phyloP scores from a whole-genome alignment of 92 coral and sea anemone genomes.

The Micromussa lordhowensis region DNA sequence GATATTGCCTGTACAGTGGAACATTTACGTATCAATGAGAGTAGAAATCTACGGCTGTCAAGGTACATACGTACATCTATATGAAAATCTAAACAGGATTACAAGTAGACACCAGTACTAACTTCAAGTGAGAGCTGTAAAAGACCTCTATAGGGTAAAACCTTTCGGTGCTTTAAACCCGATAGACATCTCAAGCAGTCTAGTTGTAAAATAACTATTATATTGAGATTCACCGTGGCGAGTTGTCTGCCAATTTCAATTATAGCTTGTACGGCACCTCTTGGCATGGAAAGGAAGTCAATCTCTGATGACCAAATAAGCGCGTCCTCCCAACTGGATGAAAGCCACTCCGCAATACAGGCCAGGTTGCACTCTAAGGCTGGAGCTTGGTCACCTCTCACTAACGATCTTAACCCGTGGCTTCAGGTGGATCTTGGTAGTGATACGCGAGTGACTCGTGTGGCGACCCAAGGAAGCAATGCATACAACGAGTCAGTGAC shows the following conservation, averaged over 20 bases:
- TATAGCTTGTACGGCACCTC: slow-evolving; percentile 19
- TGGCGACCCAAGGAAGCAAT: slow-evolving; percentile 1
- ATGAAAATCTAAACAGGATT: no score
- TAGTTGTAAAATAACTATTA: not conserved
- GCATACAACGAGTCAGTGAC: slow-evolving; percentile 12
- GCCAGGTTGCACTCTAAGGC: slow-evolving; percentile 17
- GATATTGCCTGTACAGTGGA: slow-evolving; percentile 7
- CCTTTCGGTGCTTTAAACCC: not conserved
- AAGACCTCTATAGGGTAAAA: no score
- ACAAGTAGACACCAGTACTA: no score
- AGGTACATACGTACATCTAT: not conserved
- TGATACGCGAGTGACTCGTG: not conserved
- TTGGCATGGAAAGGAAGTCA: slow-evolving; percentile 29
- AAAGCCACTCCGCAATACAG: slow-evolving; percentile 1
- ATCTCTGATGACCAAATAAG: slow-evolving; percentile 11
- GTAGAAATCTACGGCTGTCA: slow-evolving; percentile 25
- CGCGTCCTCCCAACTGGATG: slow-evolving; percentile 22
- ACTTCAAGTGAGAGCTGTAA: no score
- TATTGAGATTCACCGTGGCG: no score
- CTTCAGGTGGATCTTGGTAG: slow-evolving; percentile 24
- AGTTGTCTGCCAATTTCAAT: not conserved
- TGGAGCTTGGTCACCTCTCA: slow-evolving; percentile 23
- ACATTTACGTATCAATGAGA: not conserved
- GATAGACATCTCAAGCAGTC: no score
- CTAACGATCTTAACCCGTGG: slow-evolving; percentile 8